phyloP scores from a whole-genome alignment of 2,113 vertebrate genomes.

The Nestor notabilis region DNA sequence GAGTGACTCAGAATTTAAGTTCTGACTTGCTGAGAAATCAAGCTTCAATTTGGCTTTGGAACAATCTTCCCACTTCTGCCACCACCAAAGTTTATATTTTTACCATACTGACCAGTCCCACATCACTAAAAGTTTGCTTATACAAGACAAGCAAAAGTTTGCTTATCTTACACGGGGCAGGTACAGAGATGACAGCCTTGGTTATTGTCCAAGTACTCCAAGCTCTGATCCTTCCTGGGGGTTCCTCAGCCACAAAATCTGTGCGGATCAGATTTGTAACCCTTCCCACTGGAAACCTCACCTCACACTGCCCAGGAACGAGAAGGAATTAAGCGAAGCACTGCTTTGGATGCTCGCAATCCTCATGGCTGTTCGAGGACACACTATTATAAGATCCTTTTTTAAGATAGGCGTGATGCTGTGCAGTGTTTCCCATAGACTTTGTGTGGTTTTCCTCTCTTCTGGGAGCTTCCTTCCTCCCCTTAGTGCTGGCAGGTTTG shows the following conservation, averaged over 20 bases:
- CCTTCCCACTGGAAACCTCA: neutral
- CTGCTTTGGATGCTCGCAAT: neutral
- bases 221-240: neutral
- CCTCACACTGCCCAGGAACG: neutral
- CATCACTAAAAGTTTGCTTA: neutral
- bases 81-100: neutral
- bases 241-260: fast-evolving
- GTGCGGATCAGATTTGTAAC: fast-evolving
- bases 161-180: neutral
- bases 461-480: slow-evolving; percentile 53
- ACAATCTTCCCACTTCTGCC: neutral
- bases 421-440: neutral
- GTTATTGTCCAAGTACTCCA: neutral
- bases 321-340: neutral
- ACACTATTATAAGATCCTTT: fast-evolving
- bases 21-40: neutral
- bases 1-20: neutral
- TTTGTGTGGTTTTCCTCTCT: slow-evolving; percentile 40
- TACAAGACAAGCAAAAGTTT: neutral
- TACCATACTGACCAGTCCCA: neutral
- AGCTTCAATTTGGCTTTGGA: neutral
- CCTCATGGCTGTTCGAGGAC: neutral
- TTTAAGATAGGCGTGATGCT: neutral
- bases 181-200: neutral
- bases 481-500: neutral